These are phyloP conservation scores for Myripristis jacobus DNA, from an alignment of 2,797 vertebrate species.

Conservation along the genomic window DNA sequence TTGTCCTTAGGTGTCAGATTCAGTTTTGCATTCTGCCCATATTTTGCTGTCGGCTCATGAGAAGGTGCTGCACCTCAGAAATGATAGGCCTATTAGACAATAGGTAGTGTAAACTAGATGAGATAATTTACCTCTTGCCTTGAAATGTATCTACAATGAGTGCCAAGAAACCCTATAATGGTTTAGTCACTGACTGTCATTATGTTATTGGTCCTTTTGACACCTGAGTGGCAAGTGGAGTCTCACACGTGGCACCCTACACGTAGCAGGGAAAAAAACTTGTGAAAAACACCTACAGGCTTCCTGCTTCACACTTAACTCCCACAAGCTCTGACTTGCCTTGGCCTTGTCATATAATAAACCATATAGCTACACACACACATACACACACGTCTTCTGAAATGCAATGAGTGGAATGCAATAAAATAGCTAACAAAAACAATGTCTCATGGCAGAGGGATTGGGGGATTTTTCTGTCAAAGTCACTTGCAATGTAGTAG, in stretches of 20 bases:
- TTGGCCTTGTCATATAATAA: neutral
- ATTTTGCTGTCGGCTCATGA: neutral
- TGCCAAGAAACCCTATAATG: conserved; percentile 5
- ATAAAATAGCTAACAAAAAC: conserved; percentile 45
- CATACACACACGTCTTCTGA: conserved; percentile 14
- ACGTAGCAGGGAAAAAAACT: conserved; percentile 1
- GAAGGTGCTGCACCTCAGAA: neutral
- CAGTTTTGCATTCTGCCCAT: neutral
- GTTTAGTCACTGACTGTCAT: too few relatives aligned
- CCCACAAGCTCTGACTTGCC: conserved; percentile 42
- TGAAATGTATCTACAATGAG: neutral
- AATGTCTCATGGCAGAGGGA: conserved; percentile 9
- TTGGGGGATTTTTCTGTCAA: neutral
- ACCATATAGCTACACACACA: conserved; percentile 12
- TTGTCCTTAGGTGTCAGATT: neutral
- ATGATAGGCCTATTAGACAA: neutral
- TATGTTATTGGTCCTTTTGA: neutral
- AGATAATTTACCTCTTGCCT: neutral
- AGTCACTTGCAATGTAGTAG: neutral
- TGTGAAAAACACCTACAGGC: conserved; percentile 10
- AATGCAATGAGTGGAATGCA: neutral
- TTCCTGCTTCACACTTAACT: conserved; percentile 20
- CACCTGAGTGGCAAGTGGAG: neutral
- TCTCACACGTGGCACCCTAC: conserved; percentile 3
- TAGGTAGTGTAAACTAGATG: neutral